phyloP scores from a whole-genome alignment of 2,113 vertebrate genomes.

The Macroglossus sobrinus region DNA sequence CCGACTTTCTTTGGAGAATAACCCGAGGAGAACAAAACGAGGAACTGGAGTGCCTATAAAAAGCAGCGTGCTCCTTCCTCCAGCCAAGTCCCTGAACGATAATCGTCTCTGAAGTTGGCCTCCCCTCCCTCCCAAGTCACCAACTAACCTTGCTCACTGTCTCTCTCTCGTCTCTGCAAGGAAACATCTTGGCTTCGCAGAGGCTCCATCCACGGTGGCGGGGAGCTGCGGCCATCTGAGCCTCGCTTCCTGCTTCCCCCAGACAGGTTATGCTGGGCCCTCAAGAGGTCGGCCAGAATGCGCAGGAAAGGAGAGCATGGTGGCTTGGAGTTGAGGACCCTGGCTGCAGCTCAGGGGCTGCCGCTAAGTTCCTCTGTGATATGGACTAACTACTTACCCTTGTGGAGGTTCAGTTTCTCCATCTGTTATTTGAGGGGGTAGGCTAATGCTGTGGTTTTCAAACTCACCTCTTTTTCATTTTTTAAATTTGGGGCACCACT shows the following conservation, averaged over 20 bases:
- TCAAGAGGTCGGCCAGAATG: neutral
- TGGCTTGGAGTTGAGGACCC: neutral
- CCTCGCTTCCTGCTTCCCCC: neutral
- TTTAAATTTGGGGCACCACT: neutral
- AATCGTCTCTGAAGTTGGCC: neutral
- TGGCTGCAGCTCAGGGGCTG: neutral
- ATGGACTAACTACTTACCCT: neutral
- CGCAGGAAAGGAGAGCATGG: neutral
- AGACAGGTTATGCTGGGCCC: neutral
- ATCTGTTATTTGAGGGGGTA: neutral
- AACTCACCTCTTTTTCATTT: neutral
- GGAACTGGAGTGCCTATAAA: constrained; percentile 46
- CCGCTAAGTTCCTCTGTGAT: neutral
- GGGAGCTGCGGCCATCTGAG: neutral
- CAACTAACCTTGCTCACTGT: neutral
- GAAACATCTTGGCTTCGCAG: neutral
- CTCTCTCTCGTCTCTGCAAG: neutral
- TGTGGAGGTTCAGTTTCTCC: neutral
- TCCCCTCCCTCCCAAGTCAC: neutral
- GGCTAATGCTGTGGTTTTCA: neutral
- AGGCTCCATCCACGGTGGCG: neutral
- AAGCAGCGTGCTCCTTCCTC: constrained; percentile 32
- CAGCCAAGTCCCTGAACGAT: constrained; percentile 22
- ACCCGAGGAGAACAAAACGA: constrained; percentile 50
- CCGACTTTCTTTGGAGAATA: constrained; percentile 56